Base-by-base conservation (phyloP, 2,797 vertebrate genomes). In the Nothura maculosa region DNA sequence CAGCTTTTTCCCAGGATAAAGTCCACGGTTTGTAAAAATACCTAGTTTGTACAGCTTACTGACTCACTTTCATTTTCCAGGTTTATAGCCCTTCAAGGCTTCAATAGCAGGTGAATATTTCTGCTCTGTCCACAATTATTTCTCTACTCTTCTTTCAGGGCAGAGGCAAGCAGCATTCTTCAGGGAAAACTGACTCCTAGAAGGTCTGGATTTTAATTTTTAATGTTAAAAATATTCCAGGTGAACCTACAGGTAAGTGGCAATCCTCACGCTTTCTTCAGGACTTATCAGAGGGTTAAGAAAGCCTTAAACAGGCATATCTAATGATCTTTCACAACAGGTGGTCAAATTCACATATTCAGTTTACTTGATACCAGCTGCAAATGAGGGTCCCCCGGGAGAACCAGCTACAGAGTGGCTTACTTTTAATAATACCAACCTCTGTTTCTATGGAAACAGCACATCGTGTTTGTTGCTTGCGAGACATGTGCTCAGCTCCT, bases 361-460 rank as follows among this genome's bases (percentile, higher is more conserved):
- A 24, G 70, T 92, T 96, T 95, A 81, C 72, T 76, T 16, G 22
- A 95, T 92, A 75, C 36, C 63, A 36, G 83, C 77, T 96, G 86
- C 92, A 97, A 97, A 95, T 96, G 87, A 97, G 76, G 36, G 52
- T 94, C 91, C 86, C 97, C 57, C 43, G 88, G 90, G 94, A 93
- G 72, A 95, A 74, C 14, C 87, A 89, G 82, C 84, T 87, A 61
- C 77, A 83, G 85, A 87, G 88, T 89, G 68, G 66, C 38, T 95
- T 94, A 88, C 93, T 97, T 97, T 96, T 93, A 97, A 96, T 97
- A 96, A 94, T 95, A 94, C 93, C 92, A 97, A 70, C 81, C 94
- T 96, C 94, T 81, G 97, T 97, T 98, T 97, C 98, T 94, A 98
- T 98, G 97, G 98, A 96, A 97, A 98, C 98, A 90, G 91, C 87